phyloP scores from a whole-genome alignment of 2,113 vertebrate genomes.

The Mohoua ochrocephala region DNA sequence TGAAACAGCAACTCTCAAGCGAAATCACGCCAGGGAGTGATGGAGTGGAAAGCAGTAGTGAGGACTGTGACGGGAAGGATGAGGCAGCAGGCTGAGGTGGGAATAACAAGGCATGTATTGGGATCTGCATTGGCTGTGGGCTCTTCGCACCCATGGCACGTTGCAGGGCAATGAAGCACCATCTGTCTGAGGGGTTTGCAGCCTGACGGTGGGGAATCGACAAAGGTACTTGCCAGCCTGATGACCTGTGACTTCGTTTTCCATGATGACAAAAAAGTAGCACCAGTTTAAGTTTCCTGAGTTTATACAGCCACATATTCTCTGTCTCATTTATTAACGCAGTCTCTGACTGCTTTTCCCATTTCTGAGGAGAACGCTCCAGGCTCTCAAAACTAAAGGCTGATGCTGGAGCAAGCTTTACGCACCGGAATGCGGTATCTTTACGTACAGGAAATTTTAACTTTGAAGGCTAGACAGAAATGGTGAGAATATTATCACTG shows the following conservation, averaged over 20 bases:
- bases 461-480: background rate
- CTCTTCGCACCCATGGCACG: background rate
- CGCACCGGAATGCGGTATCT: rapidly evolving
- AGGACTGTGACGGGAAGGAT: background rate
- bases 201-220: rapidly evolving
- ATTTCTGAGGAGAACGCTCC: background rate
- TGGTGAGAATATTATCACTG: rapidly evolving
- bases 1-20: background rate
- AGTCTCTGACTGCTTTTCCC: background rate
- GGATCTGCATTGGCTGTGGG: background rate
- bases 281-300: background rate
- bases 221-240: background rate
- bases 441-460: background rate
- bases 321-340: background rate
- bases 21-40: background rate
- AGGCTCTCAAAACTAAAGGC: background rate
- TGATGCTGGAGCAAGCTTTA: background rate
- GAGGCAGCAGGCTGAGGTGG: background rate
- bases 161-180: background rate
- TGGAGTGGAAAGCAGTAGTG: background rate
- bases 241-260: background rate
- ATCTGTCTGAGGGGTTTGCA: background rate
- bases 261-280: background rate
- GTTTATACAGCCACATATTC: background rate
- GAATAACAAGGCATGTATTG: background rate